These are phyloP conservation scores for Euphonia xanthogaster DNA, from an alignment of 2,797 vertebrate species.

Conservation along the genomic window DNA sequence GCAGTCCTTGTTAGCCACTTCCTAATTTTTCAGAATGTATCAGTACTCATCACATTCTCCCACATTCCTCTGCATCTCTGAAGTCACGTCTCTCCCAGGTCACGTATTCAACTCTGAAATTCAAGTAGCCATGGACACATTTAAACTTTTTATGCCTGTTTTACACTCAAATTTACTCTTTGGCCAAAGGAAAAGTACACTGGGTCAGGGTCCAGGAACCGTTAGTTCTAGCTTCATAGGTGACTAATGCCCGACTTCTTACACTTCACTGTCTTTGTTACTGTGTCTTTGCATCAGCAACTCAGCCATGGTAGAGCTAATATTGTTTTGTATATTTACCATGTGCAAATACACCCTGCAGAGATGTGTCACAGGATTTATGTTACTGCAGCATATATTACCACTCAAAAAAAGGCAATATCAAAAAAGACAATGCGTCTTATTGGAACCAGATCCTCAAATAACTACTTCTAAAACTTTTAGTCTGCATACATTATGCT, in stretches of 20 bases:
- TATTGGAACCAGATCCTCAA: not conserved
- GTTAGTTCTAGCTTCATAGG: not conserved
- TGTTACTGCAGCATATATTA: not conserved
- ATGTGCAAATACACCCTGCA: not conserved
- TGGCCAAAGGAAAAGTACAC: not conserved
- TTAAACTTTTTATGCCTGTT: not conserved
- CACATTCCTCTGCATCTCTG: not conserved
- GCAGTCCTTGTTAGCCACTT: not conserved
- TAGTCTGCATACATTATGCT: not conserved
- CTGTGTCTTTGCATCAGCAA: not conserved
- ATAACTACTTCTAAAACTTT: not conserved
- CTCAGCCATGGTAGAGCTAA: not conserved
- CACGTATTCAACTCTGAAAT: not conserved
- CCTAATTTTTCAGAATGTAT: not conserved
- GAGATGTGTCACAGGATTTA: not conserved
- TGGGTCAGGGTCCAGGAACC: not conserved
- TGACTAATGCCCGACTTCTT: not conserved
- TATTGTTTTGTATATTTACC: not conserved
- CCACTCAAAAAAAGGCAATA: not conserved
- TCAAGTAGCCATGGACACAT: not conserved
- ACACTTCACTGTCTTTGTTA: not conserved
- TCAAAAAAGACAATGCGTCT: not conserved
- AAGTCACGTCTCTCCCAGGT: not conserved
- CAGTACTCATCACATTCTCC: not conserved
- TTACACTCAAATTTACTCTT: not conserved